Evolutionary conservation across 2,888 invertebrate species (phyloP).

Genomic region (Teinopalpus imperialis): DNA sequence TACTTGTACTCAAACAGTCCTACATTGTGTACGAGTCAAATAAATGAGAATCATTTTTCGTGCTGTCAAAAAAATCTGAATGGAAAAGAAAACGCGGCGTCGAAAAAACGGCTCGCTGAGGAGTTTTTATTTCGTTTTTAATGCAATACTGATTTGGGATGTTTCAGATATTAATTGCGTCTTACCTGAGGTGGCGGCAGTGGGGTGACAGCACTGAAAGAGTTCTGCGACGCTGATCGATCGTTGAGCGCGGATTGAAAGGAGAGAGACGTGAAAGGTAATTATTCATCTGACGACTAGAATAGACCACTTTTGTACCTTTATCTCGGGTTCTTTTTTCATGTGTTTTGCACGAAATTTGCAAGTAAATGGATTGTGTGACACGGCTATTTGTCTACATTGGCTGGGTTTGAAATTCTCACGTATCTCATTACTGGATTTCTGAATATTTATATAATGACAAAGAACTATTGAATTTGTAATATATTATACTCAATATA

Average conservation of each 20-base stretch:
- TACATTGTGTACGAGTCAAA: constrained; percentile 83
- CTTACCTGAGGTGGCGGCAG: constrained; percentile 72
- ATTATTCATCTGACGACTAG: constrained; percentile 82
- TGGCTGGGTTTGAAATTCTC: constrained; percentile 63
- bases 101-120: constrained; percentile 74
- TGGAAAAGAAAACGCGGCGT: constrained; percentile 77
- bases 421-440: constrained; percentile 50
- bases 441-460: constrained; percentile 6
- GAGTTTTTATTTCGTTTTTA: constrained; percentile 77
- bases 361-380: constrained; percentile 78
- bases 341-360: constrained; percentile 78
- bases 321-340: constrained; percentile 74
- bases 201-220: constrained; percentile 78
- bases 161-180: constrained; percentile 79
- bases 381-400: constrained; percentile 75
- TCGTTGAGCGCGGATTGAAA: constrained; percentile 77
- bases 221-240: constrained; percentile 80
- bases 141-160: constrained; percentile 82
- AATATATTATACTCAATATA: too few relatives aligned
- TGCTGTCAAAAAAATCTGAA: constrained; percentile 83
- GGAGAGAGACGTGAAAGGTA: constrained; percentile 79
- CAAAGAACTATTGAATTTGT: neutral
- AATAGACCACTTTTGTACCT: constrained; percentile 81
- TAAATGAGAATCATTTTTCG: constrained; percentile 82
- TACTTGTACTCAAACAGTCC: constrained; percentile 83